phyloP scores from a whole-genome alignment of 2,888 invertebrate species.

The Tiliacea citrago region DNA sequence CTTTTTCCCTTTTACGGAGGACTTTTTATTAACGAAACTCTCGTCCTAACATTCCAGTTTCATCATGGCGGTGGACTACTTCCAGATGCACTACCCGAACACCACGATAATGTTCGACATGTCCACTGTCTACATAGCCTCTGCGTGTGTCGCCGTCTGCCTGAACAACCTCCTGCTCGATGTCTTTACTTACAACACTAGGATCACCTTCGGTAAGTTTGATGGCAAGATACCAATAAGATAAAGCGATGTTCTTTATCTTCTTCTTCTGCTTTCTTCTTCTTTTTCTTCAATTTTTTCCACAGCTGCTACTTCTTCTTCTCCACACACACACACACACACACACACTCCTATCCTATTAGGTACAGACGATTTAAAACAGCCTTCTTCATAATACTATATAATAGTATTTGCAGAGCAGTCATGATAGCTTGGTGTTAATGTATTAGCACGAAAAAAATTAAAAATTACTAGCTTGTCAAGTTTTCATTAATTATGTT shows the following conservation, averaged over 20 bases:
- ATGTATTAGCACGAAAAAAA: neutral
- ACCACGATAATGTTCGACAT: conserved; percentile 97
- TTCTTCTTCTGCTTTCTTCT: no score
- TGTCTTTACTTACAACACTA: conserved; percentile 94
- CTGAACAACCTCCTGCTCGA: conserved; percentile 96
- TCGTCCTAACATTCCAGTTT: conserved; percentile 91
- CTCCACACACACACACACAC: no score
- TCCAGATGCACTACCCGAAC: conserved; percentile 95
- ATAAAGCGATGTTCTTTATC: neutral
- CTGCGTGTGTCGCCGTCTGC: conserved; percentile 96
- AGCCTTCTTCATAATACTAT: neutral
- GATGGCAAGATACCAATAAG: neutral
- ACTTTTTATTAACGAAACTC: neutral
- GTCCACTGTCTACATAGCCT: conserved; percentile 97
- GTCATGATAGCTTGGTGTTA: neutral
- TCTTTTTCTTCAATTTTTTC: no score
- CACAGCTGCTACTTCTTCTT: no score
- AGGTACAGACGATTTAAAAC: neutral
- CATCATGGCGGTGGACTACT: conserved; percentile 98
- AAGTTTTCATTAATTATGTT: neutral
- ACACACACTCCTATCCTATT: neutral
- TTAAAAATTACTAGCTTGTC: neutral
- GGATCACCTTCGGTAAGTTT: conserved; percentile 95
- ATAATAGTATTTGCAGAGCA: no score
- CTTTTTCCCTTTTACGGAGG: neutral